Evolutionary conservation across 2,888 invertebrate species (phyloP).

Genomic region (Cataglyphis livida): DNA sequence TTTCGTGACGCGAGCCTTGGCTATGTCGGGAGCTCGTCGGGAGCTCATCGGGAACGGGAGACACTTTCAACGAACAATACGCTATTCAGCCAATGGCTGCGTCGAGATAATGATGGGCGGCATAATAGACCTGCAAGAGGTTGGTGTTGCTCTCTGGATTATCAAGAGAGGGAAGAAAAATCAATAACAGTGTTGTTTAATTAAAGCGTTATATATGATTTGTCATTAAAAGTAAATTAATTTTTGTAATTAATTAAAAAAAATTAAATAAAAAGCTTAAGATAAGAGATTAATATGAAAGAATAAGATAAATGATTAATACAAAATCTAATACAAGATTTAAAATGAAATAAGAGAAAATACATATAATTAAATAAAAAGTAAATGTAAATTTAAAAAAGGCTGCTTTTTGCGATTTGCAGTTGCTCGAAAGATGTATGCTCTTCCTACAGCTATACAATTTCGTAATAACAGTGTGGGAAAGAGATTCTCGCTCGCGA

Average conservation of each 20-base stretch:
- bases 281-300: background rate
- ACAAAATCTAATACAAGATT: background rate
- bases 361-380: background rate
- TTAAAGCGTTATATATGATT: slow-evolving; percentile 6
- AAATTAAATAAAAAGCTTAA: background rate
- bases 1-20: slow-evolving; percentile 36
- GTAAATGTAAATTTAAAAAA: background rate
- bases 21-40: slow-evolving; percentile 3
- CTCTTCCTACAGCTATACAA: slow-evolving; percentile 50
- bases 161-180: background rate
- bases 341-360: background rate
- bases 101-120: slow-evolving; percentile 31
- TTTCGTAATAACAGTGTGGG: slow-evolving; percentile 65
- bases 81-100: slow-evolving; percentile 35
- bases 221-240: background rate
- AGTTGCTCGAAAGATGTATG: slow-evolving; percentile 39
- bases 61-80: slow-evolving; percentile 48
- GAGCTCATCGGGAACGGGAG: slow-evolving; percentile 26
- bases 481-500: slow-evolving; percentile 61
- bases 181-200: background rate
- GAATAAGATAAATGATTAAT: background rate
- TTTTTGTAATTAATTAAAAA: slow-evolving; percentile 2
- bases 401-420: slow-evolving; percentile 52
- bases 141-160: background rate
- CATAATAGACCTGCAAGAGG: slow-evolving; percentile 20